phyloP scores from a whole-genome alignment of 2,888 invertebrate species.

The Halictus ligatus region DNA sequence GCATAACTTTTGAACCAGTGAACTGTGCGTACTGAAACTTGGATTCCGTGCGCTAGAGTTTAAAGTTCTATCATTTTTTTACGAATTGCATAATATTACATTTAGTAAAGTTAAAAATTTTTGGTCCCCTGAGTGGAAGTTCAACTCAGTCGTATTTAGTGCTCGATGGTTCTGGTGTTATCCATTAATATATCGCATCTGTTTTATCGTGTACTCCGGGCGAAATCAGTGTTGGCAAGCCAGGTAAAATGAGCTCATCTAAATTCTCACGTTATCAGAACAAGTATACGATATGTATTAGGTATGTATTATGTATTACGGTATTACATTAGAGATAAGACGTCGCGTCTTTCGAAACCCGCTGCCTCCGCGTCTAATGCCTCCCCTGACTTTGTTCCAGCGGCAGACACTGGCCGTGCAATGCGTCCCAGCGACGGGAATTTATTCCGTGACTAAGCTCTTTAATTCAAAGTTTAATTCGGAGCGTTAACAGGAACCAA shows the following conservation, averaged over 20 bases:
- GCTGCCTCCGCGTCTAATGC: neutral
- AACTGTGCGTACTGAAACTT: no score
- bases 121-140: no score
- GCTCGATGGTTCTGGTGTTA: no score
- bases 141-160: no score
- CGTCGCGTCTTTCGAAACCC: neutral
- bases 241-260: conserved; percentile 14
- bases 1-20: no score
- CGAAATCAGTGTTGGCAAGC: neutral
- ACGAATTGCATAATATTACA: no score
- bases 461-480: conserved; percentile 46
- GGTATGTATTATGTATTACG: no score
- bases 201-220: neutral
- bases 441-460: conserved; percentile 24
- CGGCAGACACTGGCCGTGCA: neutral
- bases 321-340: conserved; percentile 3
- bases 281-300: no score
- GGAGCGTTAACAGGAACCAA: conserved; percentile 42
- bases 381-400: neutral
- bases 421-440: neutral
- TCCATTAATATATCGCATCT: no score
- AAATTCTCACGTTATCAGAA: conserved; percentile 23
- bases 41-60: no score
- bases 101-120: no score
- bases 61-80: no score